Base-by-base conservation (phyloP, 2,888 invertebrate species). In the Yponomeuta cagnagella region DNA sequence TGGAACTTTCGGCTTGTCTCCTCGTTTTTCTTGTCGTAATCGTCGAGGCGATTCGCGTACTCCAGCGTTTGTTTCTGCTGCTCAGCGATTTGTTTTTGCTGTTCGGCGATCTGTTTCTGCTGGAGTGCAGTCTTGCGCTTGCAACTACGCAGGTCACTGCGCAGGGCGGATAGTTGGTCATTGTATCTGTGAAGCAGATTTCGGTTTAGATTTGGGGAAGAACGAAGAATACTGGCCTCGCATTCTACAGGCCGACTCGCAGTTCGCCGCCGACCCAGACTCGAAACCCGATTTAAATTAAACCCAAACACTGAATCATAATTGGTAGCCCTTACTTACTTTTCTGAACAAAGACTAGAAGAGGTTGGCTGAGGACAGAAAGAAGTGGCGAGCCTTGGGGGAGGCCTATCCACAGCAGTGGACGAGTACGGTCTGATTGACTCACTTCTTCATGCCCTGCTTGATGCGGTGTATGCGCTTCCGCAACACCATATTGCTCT, bases 1-100 rank as follows among this genome's bases (percentile, higher is more conserved):
- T 97, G 97, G 89, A 97, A 97, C 88, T 97, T 97, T 72, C 97
- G 94, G 70, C 97, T 96, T 73, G 96, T 97, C 83, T 97, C 97
- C 80, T 97, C 97, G 82, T 97, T 97, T 82, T 97, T 97, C 87
- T 97, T 97, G 79, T 97, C 97, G 77, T 97, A 96, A 79, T 97
- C 97, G 79, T 97, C 97, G 73, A 97, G 93, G n/a, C 97, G 94
- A 80, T 95, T 96, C 0, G 96, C 96, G 82, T 96, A 97, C 79
- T 96, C 96, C 74, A 96, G 81, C 0, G 95, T 95, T 82, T 96
- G 96, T 77, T 96, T 96, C 78, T 95, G 95, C 79, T 95, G 95
- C 76, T 95, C 95, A 0, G 95, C 94, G 65, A 95, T 88, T 75
- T 95, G 93, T 79, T 95, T 95, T 81, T 95, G 95, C 78, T 95